phyloP scores from a whole-genome alignment of 2,113 vertebrate genomes.

The Azemiops feae region DNA sequence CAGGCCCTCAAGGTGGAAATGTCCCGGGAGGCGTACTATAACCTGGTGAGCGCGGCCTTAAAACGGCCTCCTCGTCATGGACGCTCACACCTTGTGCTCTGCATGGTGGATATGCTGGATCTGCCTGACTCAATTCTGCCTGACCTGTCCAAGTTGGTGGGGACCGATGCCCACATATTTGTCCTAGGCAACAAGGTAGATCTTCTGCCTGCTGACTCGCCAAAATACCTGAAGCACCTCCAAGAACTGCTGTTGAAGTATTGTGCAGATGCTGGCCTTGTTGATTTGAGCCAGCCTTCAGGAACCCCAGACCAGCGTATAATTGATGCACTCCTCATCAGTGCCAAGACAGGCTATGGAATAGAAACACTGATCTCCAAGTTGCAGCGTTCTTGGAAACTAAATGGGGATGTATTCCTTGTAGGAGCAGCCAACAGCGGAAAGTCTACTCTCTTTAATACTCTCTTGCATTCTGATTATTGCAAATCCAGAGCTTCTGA shows the following conservation, averaged over 20 bases:
- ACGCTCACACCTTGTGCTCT: conserved; percentile 79
- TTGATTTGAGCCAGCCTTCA: background rate
- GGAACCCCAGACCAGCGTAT: background rate
- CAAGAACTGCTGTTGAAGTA: conserved; percentile 60
- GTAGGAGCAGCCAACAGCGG: conserved; percentile 87
- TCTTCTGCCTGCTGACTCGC: conserved; percentile 76
- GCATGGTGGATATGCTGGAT: conserved; percentile 83
- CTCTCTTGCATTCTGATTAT: conserved; percentile 85
- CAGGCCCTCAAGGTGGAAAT: conserved; percentile 72
- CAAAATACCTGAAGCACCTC: conserved; percentile 76
- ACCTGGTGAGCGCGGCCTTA: conserved; percentile 64
- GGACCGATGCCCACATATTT: conserved; percentile 62
- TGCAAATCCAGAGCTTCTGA: conserved; percentile 82
- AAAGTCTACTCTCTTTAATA: conserved; percentile 93
- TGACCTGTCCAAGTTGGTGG: conserved; percentile 67
- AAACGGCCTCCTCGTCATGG: conserved; percentile 49
- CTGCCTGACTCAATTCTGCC: conserved; percentile 79
- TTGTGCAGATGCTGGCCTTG: conserved; percentile 64
- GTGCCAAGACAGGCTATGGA: conserved; percentile 91
- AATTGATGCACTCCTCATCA: conserved; percentile 83
- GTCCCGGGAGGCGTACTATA: conserved; percentile 71
- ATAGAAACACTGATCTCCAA: conserved; percentile 82
- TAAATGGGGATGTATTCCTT: conserved; percentile 86
- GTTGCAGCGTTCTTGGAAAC: conserved; percentile 85
- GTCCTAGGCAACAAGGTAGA: conserved; percentile 89